phyloP scores from a whole-genome alignment of 2,888 invertebrate species.

The Metalampra italica region DNA sequence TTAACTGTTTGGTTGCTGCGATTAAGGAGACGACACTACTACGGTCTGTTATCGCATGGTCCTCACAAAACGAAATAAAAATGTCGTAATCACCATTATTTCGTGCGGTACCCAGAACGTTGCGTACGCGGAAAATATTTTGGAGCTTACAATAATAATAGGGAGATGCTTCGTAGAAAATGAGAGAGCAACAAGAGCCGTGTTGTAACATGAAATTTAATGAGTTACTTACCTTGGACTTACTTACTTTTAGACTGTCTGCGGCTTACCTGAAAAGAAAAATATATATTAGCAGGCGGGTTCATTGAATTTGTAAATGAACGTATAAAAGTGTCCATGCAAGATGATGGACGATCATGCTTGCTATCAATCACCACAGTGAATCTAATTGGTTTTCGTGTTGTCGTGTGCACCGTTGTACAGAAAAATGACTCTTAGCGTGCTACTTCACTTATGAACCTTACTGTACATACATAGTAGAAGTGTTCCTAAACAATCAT shows the following conservation, averaged over 20 bases:
- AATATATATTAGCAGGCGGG: neutral
- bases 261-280: neutral
- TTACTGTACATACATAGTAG: too few species aligned
- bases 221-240: too few species aligned
- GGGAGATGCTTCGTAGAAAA: neutral
- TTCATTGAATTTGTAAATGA: too few species aligned
- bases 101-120: neutral
- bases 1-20: slow-evolving; percentile 53
- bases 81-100: neutral
- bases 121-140: neutral
- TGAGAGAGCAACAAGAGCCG: neutral
- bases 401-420: too few species aligned
- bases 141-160: neutral
- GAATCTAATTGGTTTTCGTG: too few species aligned
- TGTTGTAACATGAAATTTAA: too few species aligned
- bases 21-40: slow-evolving; percentile 24
- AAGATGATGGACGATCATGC: too few species aligned
- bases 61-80: neutral
- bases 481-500: too few species aligned
- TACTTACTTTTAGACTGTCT: neutral
- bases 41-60: neutral
- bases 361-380: too few species aligned
- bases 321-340: too few species aligned
- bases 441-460: too few species aligned
- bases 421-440: too few species aligned